Conservation (phyloP, 2,888 invertebrate genomes). For the Acanthosepion lycidas region DNA sequence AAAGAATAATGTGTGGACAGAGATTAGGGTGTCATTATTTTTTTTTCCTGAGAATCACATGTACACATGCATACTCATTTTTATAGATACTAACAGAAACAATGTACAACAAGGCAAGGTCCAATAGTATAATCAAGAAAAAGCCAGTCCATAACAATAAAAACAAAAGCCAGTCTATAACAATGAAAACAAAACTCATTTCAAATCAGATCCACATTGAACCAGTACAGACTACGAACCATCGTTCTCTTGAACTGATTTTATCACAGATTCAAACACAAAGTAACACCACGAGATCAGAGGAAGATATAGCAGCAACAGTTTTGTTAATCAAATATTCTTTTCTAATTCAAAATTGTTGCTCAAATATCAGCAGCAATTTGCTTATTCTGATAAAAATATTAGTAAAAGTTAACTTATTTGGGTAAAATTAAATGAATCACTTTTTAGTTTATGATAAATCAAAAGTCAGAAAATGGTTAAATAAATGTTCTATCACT, state of each 20-base stretch:
- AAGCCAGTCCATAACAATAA: neutral
- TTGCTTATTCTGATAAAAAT: neutral
- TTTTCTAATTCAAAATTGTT: neutral
- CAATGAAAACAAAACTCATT: neutral
- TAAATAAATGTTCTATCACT: neutral
- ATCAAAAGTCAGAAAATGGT: neutral
- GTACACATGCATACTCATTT: neutral
- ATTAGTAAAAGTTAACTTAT: neutral
- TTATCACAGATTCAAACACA: neutral
- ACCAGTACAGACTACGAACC: neutral
- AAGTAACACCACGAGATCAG: neutral
- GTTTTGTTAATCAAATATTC: neutral
- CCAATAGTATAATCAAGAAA: no score
- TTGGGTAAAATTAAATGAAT: neutral
- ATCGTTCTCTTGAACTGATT: neutral
- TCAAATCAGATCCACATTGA: constrained; percentile 17
- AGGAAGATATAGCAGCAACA: neutral
- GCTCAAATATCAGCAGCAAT: neutral
- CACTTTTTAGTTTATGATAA: neutral
- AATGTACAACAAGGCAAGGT: no score
- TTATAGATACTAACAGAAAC: neutral
- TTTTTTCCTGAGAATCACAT: neutral
- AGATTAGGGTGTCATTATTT: neutral
- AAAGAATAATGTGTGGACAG: neutral
- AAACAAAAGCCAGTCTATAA: neutral